Evolutionary conservation across 2,888 invertebrate genomes (phyloP), one percentile per base, ranked within the genome.

Genomic region (Aporophyla nigra): DNA sequence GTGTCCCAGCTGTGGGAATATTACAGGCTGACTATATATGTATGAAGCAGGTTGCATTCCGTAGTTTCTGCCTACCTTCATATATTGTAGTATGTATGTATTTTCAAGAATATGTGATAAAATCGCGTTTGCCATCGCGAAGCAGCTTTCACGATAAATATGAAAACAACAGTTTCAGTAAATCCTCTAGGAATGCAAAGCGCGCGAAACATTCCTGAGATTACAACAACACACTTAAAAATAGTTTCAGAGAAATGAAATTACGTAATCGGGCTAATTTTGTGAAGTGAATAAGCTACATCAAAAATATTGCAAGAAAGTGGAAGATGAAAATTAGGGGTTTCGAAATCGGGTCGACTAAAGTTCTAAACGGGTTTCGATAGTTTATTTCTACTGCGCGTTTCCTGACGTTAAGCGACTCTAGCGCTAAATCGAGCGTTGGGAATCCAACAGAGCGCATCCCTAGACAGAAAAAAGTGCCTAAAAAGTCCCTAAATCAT

Each of bases 111-210:
- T 14, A 21, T 21, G 0, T 0, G 19, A 59, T 14, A 43, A 21
- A 51, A 43, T 16, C 24, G 3, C 10, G 0, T 49, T n/a, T 16
- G 19, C 6, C 2, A 59, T 9, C 12, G 19, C 24, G 10, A 19
- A 59, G 6, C 5, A n/a, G 9, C 5, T 54, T 83, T 65, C 63
- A 21, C 58, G 43, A 54, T 27, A 10, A 19, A 43, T 49, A 9
- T 56, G 14, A 56, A 76, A 71, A 69, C 74, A 69, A 82, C 16
- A 40, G 43, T 70, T 74, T 56, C 0, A 59, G n/a, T 59, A 76
- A 83, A 85, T 82, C 80, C 85, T 80, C 63, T n/a, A 61, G 40
- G 85, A 85, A 80, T 74, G 68, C 46, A 19, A 46, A 43, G 14
- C 56, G 27, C 65, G 69, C 69, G 56, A 70, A 61, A 80, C 54